A percentile compares a stretch with the other conserved stretches of the same genome.
phyloP scores from a whole-genome alignment of 2,113 vertebrate genomes.

The Chloebia gouldiae region DNA sequence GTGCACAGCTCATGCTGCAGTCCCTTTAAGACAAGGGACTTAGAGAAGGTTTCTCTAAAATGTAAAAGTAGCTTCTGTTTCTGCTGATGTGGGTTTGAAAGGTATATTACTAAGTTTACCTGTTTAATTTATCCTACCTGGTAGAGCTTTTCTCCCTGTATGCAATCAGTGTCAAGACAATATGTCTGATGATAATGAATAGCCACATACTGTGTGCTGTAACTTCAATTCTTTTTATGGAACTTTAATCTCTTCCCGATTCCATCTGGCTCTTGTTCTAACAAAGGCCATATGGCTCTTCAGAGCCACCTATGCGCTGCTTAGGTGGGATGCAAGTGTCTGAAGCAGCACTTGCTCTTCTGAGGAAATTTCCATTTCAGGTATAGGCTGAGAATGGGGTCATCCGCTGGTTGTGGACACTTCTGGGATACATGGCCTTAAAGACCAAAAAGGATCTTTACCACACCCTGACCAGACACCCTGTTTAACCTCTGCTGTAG shows the following conservation, averaged over 20 bases:
- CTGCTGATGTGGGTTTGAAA: neutral
- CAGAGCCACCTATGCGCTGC: neutral
- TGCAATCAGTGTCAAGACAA: neutral
- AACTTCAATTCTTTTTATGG: neutral
- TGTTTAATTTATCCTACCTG: neutral
- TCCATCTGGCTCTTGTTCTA: neutral
- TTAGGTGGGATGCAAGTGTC: neutral
- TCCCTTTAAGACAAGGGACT: neutral
- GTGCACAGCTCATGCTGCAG: neutral
- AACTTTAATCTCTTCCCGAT: neutral
- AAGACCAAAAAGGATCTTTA: neutral
- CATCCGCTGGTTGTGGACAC: neutral
- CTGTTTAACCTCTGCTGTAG: neutral
- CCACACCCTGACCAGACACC: neutral
- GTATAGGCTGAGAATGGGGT: neutral
- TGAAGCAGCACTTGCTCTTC: neutral
- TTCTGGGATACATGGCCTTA: neutral
- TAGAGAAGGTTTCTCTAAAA: neutral
- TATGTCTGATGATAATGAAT: neutral
- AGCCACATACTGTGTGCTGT: neutral
- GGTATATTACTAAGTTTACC: neutral
- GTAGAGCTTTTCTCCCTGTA: neutral
- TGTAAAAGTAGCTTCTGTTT: neutral
- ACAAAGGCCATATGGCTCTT: neutral
- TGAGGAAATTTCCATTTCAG: neutral